Percentiles rank a stretch among this genome's conserved stretches.
These are phyloP conservation scores for Sceloporus undulatus DNA, from an alignment of 2,113 vertebrate species.

Conservation along the genomic window DNA sequence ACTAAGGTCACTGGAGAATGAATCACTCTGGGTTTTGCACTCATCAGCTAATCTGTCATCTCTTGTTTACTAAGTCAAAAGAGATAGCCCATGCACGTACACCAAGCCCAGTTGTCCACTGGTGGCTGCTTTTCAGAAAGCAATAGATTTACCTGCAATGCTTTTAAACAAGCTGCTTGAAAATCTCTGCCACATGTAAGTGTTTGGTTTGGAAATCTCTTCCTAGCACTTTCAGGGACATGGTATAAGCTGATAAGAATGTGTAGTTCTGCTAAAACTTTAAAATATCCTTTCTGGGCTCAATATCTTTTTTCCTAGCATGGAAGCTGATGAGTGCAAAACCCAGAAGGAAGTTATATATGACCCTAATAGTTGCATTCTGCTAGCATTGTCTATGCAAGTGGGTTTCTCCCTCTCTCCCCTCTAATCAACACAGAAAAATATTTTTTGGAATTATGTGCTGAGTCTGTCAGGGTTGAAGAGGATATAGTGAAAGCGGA, in stretches of 20 bases:
- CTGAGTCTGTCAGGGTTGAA: background rate
- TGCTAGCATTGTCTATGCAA: background rate
- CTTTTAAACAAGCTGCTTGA: background rate
- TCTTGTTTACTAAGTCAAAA: background rate
- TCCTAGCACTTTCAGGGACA: background rate
- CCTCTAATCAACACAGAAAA: background rate
- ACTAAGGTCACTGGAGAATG: background rate
- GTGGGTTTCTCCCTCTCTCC: too few species aligned
- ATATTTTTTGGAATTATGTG: background rate
- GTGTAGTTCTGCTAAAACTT: background rate
- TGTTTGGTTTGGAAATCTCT: background rate
- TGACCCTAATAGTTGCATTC: background rate
- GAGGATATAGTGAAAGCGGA: background rate
- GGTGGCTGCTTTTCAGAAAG: constrained; percentile 27
- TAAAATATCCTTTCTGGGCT: background rate
- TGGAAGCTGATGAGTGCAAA: background rate
- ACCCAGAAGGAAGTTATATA: too few species aligned
- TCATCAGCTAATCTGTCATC: background rate
- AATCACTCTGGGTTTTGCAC: constrained; percentile 35
- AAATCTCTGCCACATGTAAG: background rate
- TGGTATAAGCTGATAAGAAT: background rate
- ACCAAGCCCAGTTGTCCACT: background rate
- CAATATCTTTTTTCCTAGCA: background rate
- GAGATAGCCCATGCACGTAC: background rate
- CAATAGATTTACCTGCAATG: background rate